Base-by-base conservation (phyloP, 2,888 invertebrate genomes). In the Eulithis prunata region DNA sequence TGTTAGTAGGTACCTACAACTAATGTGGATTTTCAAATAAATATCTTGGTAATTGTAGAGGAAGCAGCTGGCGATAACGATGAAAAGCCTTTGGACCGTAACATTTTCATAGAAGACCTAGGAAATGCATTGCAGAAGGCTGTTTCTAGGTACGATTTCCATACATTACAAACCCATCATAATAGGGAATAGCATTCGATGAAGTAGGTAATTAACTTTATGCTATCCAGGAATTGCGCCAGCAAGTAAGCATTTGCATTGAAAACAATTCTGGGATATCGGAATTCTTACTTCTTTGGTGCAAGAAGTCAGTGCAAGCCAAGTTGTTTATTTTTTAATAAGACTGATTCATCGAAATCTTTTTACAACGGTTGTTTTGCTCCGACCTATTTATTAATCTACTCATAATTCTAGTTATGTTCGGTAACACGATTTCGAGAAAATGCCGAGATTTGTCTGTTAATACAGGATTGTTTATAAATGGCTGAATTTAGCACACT, bases 161-260 rank as follows among this genome's bases (percentile, higher is more conserved):
- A 73, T 71, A 66, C 65, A 73, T 70, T 73, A 62, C 47, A 68
- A 69, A 68, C 65, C 63, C 65, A 71, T 68, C 64, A 69, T 67
- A 61, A 69, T 67, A 61, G 57, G 69, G 64, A 54, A 38, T 65
- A 70, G 64, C 56, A 62, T 69, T 69, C 64, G 58, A 59, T 59
- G 64, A 58, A 57, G 55, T n/a, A n/a, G n/a, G n/a, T 54, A 56
- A 71, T 69, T 66, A 62, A 57, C 65, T 68, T 47, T 57, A 68
- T 62, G 54, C 55, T 57, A 46, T 64, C 69, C 68, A 59, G 58
- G 63, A 72, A 70, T 62, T 60, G 51, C 54, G 54, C 54, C 60
- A 21, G 46, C 61, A 58, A 61, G 57, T 64, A 64, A 64, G 45
- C 45, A 58, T 64, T 64, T 56, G 64, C 64, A 68, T 68, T 58